Evolutionary conservation across 2,888 invertebrate species (phyloP).

Genomic region (Athalia cordata): DNA sequence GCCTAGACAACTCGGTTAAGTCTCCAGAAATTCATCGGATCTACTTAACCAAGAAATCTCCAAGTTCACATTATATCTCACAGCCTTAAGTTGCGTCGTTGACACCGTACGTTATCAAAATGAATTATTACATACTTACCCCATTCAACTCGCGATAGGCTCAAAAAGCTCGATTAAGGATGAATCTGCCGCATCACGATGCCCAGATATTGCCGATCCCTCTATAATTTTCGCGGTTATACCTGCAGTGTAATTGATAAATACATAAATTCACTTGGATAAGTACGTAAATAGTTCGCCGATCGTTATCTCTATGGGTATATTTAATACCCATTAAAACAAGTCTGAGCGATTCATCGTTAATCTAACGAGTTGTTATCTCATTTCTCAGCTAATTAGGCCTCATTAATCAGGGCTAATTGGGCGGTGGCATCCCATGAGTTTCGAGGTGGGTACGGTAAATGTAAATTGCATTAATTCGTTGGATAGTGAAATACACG

Average conservation of each 20-base stretch:
- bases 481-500: background rate
- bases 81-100: background rate
- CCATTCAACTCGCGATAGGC: no score
- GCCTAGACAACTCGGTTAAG: background rate
- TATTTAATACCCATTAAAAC: background rate
- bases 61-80: background rate
- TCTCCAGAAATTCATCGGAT: background rate
- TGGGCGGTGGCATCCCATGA: background rate
- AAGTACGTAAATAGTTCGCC: background rate
- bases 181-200: no score
- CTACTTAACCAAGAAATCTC: background rate
- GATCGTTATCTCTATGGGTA: background rate
- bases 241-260: no score
- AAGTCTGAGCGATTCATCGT: background rate
- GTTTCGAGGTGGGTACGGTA: background rate
- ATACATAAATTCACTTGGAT: background rate
- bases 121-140: no score
- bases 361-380: background rate
- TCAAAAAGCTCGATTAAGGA: no score
- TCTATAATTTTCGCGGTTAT: no score
- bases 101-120: no score
- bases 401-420: conserved; percentile 1
- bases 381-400: background rate
- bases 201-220: no score
- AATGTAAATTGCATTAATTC: conserved; percentile 9